Percentiles rank a stretch among this genome's conserved stretches.
These are phyloP conservation scores for Caenorhabditis angaria DNA, from an alignment of 2,888 invertebrate genomes.

Conservation along the genomic window DNA sequence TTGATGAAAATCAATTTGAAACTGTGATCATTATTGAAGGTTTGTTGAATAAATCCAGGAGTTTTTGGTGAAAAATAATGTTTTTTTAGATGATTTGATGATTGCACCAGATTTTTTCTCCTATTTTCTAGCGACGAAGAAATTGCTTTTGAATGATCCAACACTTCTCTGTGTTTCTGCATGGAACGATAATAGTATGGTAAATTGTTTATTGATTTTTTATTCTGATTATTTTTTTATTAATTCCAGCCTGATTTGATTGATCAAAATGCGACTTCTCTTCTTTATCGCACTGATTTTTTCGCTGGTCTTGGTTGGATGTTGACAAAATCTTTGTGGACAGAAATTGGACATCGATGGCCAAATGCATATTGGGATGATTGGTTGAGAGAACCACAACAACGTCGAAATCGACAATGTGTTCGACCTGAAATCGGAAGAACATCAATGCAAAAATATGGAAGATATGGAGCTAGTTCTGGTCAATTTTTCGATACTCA, in stretches of 20 bases:
- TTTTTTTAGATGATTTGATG: conserved; percentile 87
- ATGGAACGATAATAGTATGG: conserved; percentile 99
- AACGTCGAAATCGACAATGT: conserved; percentile 37
- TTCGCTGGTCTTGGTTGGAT: conserved; percentile 90
- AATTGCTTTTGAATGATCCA: conserved; percentile 83
- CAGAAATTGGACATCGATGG: conserved; percentile 87
- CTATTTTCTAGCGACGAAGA: conserved; percentile 92
- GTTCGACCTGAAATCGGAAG: conserved; percentile 77
- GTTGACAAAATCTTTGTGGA: conserved; percentile 82
- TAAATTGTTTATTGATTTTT: not conserved
- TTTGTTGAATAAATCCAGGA: conserved; percentile 72
- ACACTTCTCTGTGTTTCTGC: conserved; percentile 97
- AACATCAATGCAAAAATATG: conserved; percentile 84
- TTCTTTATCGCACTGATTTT: conserved; percentile 94
- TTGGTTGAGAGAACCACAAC: conserved; percentile 89
- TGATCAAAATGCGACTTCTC: conserved; percentile 74
- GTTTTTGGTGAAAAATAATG: not conserved
- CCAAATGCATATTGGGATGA: conserved; percentile 86
- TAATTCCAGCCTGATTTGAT: conserved; percentile 27
- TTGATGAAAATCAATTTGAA: conserved; percentile 81
- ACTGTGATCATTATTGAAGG: conserved; percentile 95
- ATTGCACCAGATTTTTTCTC: conserved; percentile 95
- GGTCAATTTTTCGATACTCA: conserved; percentile 95
- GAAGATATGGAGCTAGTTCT: conserved; percentile 87
- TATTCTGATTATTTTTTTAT: no score